A percentile compares a stretch with the other conserved stretches of the same genome.
phyloP scores from a whole-genome alignment of 2,113 vertebrate species.

The Opisthocomus hoazin region DNA sequence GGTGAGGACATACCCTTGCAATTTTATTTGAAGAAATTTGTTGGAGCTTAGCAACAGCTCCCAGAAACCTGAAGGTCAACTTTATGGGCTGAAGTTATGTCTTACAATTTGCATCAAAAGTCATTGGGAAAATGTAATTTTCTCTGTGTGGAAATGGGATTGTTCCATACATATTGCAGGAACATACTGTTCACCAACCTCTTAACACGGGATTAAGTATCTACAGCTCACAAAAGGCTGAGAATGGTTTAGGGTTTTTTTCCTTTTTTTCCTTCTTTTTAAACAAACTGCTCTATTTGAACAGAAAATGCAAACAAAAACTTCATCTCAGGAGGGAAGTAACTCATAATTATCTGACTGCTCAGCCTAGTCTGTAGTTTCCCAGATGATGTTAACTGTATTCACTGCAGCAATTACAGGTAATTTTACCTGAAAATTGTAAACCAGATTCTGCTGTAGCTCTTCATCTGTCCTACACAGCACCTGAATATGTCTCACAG shows the following conservation, averaged over 20 bases:
- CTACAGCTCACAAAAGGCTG: not conserved
- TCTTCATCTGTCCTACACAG: not conserved
- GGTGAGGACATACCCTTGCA: not conserved
- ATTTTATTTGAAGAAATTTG: not conserved
- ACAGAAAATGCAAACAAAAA: not conserved
- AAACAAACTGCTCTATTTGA: not conserved
- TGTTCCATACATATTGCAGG: not conserved
- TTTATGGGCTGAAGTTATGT: not conserved
- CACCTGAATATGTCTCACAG: not conserved
- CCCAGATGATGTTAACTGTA: not conserved
- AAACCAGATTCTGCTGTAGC: not conserved
- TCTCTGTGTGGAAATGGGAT: not conserved
- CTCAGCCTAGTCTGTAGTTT: not conserved
- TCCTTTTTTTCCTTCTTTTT: not conserved
- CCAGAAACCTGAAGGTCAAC: not conserved
- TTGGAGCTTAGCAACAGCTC: not conserved
- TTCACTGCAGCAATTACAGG: not conserved
- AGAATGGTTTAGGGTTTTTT: not conserved
- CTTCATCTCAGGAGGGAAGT: not conserved
- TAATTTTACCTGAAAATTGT: not conserved
- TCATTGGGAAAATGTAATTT: rapidly evolving
- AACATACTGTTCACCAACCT: not conserved
- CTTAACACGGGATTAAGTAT: not conserved
- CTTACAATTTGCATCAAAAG: not conserved
- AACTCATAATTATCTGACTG: not conserved